Conservation (phyloP, 1,140 invertebrate genomes). For the Venturia canescens region DNA sequence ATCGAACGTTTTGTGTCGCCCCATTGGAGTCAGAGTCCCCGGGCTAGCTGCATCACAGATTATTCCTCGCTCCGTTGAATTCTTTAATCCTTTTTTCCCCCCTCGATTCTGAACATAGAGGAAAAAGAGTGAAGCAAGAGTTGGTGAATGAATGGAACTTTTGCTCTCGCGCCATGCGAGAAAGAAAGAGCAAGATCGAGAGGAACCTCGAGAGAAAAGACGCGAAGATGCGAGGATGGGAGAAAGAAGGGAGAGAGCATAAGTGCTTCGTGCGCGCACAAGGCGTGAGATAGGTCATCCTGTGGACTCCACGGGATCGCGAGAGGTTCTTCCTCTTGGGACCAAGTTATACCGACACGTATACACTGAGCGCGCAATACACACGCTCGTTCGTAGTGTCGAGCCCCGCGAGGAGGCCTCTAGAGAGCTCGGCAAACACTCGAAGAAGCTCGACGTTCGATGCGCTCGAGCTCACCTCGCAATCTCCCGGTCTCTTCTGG, state of each 20-base stretch:
- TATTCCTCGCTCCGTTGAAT: background rate
- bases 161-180: background rate
- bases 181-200: constrained; percentile 44
- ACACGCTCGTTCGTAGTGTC: constrained; percentile 41
- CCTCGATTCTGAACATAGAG: background rate
- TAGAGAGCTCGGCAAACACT: constrained; percentile 76
- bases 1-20: background rate
- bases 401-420: constrained; percentile 53
- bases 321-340: constrained; percentile 28
- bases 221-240: constrained; percentile 36
- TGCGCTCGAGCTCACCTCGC: constrained; percentile 26
- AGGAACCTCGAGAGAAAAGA: constrained; percentile 50
- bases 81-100: background rate
- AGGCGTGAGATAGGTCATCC: constrained; percentile 74
- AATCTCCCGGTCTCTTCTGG: constrained; percentile 22
- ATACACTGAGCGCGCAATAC: constrained; percentile 18
- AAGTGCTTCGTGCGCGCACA: constrained; percentile 41
- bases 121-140: constrained; percentile 6
- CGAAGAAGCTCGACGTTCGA: constrained; percentile 47
- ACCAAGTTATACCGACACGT: constrained; percentile 58
- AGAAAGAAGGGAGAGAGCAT: constrained; percentile 52
- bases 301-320: constrained; percentile 30
- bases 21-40: background rate
- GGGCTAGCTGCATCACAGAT: background rate
- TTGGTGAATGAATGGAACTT: constrained; percentile 44